Evolutionary conservation across 2,888 invertebrate species (phyloP).

Genomic region (Leptothorax acervorum): DNA sequence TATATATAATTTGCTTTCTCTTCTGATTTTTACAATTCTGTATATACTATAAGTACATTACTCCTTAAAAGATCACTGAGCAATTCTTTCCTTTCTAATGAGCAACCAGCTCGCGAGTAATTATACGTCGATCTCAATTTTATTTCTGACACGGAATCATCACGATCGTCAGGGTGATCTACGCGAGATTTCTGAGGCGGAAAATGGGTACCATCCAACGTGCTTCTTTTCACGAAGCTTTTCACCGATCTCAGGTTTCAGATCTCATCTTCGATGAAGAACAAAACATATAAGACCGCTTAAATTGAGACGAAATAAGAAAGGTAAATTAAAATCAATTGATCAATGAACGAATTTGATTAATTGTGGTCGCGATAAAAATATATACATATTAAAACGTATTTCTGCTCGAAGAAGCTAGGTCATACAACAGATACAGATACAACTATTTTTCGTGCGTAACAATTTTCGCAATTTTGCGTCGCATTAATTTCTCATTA

Average conservation of each 20-base stretch:
- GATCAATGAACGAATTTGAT: background rate
- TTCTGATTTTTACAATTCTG: constrained; percentile 36
- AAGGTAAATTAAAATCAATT: background rate
- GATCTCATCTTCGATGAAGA: background rate
- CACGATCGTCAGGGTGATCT: constrained; percentile 13
- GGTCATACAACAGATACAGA: background rate
- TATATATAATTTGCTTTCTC: constrained; percentile 36
- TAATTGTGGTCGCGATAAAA: background rate
- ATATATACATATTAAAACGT: background rate
- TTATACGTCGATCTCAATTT: constrained; percentile 70
- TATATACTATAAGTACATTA: background rate
- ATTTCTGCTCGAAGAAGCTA: constrained; percentile 2
- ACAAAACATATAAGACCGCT: background rate
- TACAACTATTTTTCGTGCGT: background rate
- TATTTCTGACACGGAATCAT: constrained; percentile 56
- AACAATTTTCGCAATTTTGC: background rate
- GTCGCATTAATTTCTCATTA: constrained; percentile 15
- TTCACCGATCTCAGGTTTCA: background rate
- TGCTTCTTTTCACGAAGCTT: constrained; percentile 21
- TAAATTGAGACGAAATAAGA: background rate
- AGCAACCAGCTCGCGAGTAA: constrained; percentile 66
- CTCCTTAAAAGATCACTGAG: constrained; percentile 9
- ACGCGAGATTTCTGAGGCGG: constrained; percentile 25
- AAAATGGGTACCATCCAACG: constrained; percentile 19
- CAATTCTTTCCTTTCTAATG: constrained; percentile 53